Evolutionary conservation across 2,888 invertebrate genomes (phyloP), one percentile per base, ranked within the genome.

Genomic region (Drosophila percnosoma): DNA sequence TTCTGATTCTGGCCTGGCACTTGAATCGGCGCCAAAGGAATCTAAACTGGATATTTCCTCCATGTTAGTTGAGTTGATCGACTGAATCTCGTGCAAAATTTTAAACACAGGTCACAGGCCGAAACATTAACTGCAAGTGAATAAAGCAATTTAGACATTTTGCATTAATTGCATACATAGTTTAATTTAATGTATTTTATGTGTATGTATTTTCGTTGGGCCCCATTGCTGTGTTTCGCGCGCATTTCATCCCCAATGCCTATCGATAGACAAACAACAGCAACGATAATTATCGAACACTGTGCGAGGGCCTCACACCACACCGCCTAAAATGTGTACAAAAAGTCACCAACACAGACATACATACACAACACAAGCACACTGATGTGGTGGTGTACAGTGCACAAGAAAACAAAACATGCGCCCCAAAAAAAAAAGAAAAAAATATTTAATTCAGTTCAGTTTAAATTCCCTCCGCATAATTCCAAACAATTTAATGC

Each of bases 31-130:
- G 45, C 89, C 89, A 68, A 91, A 91, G 21, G 92, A 92, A 76
- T 91, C 92, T 75, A 92, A 80, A 64, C 92, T 92, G 76, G 92
- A 91, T 82, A 92, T 90, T 83, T 92, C 92, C 72, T 92, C 92
- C 92, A 92, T 92, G 21, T 54, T 60, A 6, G 53, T 51, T 45
- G 38, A 27, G n/a, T 68, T 78, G 31, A 57, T 67, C 24, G 48
- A 64, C 61, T 61, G 55, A 71, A 70, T 59, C 29, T 52, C 55
- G 40, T 60, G 33, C 24, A 34, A 62, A 52, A 27, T 60, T 52
- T 84, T 68, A 73, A 49, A 52, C 48, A 45, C 15, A 27, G 40
- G 45, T 18, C 36, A 73, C 49, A 40, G 45, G 29, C n/a, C 61
- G 57, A 82, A 69, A 78, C 91, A 91, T 91, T 76, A 91, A 92